These are phyloP conservation scores for Clupea harengus DNA, from an alignment of 2,113 vertebrate genomes.

Conservation along the genomic window DNA sequence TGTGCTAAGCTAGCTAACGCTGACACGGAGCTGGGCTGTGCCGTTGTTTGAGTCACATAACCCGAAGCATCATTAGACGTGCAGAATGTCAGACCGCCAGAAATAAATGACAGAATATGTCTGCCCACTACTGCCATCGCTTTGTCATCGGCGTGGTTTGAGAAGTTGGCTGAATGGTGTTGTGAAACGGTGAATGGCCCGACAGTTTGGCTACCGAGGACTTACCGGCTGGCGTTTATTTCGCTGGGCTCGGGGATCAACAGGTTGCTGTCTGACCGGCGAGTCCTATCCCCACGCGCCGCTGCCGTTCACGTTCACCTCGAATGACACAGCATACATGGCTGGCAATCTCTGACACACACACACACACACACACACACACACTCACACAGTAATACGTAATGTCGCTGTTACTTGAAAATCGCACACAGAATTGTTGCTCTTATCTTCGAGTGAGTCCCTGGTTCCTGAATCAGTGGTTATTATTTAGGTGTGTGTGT, in stretches of 20 bases:
- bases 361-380: not conserved
- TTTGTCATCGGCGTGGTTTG: not conserved
- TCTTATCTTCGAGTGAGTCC: not conserved
- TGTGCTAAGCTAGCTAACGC: not conserved
- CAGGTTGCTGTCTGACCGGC: not conserved
- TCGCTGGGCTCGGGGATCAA: not conserved
- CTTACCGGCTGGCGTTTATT: not conserved
- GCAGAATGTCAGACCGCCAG: not conserved
- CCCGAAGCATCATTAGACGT: not conserved
- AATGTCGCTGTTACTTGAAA: not conserved
- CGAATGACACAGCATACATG: constrained; percentile 6
- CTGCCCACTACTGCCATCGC: not conserved
- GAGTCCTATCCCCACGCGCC: not conserved
- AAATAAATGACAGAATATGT: not conserved
- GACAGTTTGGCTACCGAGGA: not conserved
- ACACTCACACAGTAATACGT: not conserved
- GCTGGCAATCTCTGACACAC: constrained; percentile 24
- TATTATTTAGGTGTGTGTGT: not conserved
- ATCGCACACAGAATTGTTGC: not conserved
- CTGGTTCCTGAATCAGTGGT: not conserved
- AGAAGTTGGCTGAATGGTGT: not conserved
- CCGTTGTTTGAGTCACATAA: not conserved
- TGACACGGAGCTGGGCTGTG: not conserved
- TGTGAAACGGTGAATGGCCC: not conserved
- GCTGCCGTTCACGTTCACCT: not conserved